A percentile compares a stretch with the other conserved stretches of the same genome.
phyloP scores from a whole-genome alignment of 2,113 vertebrate genomes.

The Cheirogaleus medius region DNA sequence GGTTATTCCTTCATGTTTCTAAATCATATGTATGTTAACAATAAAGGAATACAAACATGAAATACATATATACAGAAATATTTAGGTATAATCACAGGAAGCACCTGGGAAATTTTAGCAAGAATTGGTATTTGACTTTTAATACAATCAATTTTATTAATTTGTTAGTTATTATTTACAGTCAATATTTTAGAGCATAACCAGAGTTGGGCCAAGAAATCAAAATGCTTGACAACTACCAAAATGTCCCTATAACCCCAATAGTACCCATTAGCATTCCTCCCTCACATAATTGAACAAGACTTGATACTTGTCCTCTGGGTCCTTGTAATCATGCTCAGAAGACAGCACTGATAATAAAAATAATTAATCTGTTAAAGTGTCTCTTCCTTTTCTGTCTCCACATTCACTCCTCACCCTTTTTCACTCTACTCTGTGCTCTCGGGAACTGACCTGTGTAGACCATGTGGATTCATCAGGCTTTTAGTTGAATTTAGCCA shows the following conservation, averaged over 20 bases:
- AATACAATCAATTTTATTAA: background rate
- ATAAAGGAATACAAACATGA: background rate
- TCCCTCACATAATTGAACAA: background rate
- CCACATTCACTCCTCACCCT: background rate
- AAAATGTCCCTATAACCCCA: background rate
- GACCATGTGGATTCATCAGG: no score
- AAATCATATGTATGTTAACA: background rate
- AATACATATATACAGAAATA: background rate
- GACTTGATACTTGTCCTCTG: background rate
- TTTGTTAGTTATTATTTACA: background rate
- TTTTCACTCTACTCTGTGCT: background rate
- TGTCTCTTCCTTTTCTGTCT: background rate
- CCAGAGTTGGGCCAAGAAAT: background rate
- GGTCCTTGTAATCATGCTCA: background rate
- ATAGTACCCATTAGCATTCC: background rate
- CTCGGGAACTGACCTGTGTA: background rate
- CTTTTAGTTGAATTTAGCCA: background rate
- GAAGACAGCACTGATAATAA: background rate
- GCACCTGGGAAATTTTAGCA: background rate
- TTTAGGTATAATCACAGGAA: constrained; percentile 10
- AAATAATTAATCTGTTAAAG: background rate
- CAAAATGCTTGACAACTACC: background rate
- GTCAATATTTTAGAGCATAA: background rate
- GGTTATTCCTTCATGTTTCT: background rate
- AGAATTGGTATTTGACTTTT: background rate